Conservation (phyloP, 2,113 vertebrate species). For the Pyxicephalus adspersus region DNA sequence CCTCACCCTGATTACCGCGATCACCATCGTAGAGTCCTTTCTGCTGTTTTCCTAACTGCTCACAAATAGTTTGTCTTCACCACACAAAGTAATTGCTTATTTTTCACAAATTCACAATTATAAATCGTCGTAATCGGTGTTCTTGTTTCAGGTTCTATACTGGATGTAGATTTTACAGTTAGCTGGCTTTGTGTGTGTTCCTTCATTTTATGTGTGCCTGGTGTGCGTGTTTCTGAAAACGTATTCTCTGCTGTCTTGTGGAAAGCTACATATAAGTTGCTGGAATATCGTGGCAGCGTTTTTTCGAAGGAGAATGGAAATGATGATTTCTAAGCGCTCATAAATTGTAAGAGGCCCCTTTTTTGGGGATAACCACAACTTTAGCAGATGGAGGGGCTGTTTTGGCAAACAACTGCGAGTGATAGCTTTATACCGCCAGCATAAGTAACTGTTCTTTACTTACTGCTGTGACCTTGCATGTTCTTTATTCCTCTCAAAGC, state of each 20-base stretch:
- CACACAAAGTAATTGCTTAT: too few relatives aligned
- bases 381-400: slow-evolving; percentile 9
- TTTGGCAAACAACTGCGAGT: neutral
- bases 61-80: too few relatives aligned
- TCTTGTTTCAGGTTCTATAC: too few relatives aligned
- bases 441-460: neutral
- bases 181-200: slow-evolving; percentile 28
- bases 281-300: slow-evolving; percentile 13
- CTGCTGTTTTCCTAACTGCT: too few relatives aligned
- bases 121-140: too few relatives aligned
- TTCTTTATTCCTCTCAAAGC: neutral
- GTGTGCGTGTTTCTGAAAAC: neutral
- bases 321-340: neutral
- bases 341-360: slow-evolving; percentile 39
- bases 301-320: slow-evolving; percentile 3
- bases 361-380: neutral
- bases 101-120: too few relatives aligned
- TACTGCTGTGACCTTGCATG: neutral
- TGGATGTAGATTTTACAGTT: too few relatives aligned
- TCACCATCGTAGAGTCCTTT: too few relatives aligned
- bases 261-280: neutral
- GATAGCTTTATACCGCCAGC: neutral
- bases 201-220: neutral
- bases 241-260: neutral
- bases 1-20: too few relatives aligned